Conservation (phyloP, 2,113 vertebrate genomes). For the Tetraodon nigroviridis region DNA sequence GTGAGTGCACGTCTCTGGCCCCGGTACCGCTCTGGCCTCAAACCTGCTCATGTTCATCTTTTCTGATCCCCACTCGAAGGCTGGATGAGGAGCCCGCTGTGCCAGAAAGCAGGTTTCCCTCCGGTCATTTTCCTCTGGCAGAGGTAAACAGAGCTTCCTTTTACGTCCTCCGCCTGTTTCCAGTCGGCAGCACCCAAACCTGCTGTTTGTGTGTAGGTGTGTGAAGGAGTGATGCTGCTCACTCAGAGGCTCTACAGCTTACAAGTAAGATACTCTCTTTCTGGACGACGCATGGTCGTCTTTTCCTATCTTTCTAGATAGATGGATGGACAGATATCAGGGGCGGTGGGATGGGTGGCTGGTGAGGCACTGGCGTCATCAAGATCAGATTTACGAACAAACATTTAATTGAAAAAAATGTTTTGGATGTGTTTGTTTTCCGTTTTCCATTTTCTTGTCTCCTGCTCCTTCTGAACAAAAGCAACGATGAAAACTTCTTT, state of each 20-base stretch:
- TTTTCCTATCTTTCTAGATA: too few species aligned
- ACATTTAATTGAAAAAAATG: too few species aligned
- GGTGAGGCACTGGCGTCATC: too few species aligned
- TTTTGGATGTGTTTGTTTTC: too few species aligned
- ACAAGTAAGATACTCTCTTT: conserved; percentile 72
- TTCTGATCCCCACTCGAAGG: conserved; percentile 35
- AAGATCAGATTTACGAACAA: too few species aligned
- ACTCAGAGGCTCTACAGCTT: conserved; percentile 81
- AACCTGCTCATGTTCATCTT: conserved; percentile 6
- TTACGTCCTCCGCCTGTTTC: background rate
- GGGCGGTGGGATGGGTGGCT: too few species aligned
- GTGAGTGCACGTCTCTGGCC: conserved; percentile 38
- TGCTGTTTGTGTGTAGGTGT: conserved; percentile 67
- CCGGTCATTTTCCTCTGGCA: conserved; percentile 12
- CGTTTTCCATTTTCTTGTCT: too few species aligned
- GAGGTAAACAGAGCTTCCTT: conserved; percentile 41
- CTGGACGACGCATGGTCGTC: background rate
- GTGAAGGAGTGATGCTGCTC: conserved; percentile 73
- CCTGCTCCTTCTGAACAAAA: too few species aligned
- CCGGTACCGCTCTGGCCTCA: background rate
- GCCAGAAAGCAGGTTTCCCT: background rate
- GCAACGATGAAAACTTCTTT: too few species aligned
- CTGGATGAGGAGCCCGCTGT: conserved; percentile 35
- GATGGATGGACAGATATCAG: too few species aligned
- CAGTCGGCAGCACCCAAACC: background rate